Conservation (phyloP, 2,888 invertebrate species). For the Tromatobia lineatoria region DNA sequence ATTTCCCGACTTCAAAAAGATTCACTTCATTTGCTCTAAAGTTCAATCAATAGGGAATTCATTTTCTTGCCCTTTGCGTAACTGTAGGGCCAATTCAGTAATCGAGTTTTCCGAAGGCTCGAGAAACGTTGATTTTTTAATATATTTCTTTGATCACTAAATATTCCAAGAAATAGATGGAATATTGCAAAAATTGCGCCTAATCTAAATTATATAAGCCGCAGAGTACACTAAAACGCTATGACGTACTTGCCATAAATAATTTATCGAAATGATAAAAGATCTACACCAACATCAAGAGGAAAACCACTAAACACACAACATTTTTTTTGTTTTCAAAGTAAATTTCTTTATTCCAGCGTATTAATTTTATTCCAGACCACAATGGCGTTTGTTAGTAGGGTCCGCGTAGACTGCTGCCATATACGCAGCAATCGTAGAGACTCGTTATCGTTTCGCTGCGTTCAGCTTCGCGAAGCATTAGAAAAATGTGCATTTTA, state of each 20-base stretch:
- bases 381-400: slow-evolving; percentile 79
- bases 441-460: slow-evolving; percentile 53
- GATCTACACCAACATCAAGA: neutral
- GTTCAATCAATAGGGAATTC: neutral
- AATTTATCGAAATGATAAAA: neutral
- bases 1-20: too few relatives aligned
- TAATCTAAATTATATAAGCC: neutral
- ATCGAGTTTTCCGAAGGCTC: too few relatives aligned
- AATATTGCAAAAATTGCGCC: neutral
- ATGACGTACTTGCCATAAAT: neutral
- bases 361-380: slow-evolving; percentile 75
- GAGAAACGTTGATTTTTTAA: too few relatives aligned
- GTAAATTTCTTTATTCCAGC: slow-evolving; percentile 79
- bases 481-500: slow-evolving; percentile 37
- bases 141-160: neutral
- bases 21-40: too few relatives aligned
- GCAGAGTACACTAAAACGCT: neutral
- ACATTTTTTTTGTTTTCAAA: slow-evolving; percentile 69
- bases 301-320: neutral
- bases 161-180: neutral
- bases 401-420: slow-evolving; percentile 73
- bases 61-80: too few relatives aligned
- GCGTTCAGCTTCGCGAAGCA: slow-evolving; percentile 17
- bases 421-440: slow-evolving; percentile 59
- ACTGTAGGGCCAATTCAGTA: too few relatives aligned